Percentiles rank a stretch among this genome's conserved stretches.
phyloP scores from a whole-genome alignment of 2,888 invertebrate species.

The Drosophila recens region DNA sequence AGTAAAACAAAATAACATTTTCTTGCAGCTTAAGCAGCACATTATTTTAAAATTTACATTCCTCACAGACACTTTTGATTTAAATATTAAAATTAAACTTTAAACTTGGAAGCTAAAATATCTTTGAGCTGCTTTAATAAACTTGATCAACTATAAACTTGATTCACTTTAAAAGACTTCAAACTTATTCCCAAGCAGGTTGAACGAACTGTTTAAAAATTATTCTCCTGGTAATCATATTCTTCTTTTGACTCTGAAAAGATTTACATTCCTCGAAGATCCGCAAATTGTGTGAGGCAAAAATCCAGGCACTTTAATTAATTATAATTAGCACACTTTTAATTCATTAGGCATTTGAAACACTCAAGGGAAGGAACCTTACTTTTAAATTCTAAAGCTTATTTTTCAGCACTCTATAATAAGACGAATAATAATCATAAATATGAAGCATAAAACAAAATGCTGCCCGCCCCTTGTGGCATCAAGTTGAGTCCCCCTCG shows the following conservation, averaged over 20 bases:
- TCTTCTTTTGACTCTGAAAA: background rate
- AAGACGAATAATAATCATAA: slow-evolving; percentile 37
- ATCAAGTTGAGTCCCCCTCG: background rate
- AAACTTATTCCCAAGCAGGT: background rate
- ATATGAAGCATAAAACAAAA: slow-evolving; percentile 24
- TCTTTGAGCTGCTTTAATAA: too few relatives aligned
- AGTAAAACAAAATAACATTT: too few relatives aligned
- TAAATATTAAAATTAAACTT: too few relatives aligned
- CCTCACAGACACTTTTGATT: too few relatives aligned
- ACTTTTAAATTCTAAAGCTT: background rate
- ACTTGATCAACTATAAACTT: too few relatives aligned
- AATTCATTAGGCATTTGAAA: slow-evolving; percentile 20
- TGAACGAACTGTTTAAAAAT: background rate
- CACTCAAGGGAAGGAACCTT: background rate
- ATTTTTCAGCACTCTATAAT: slow-evolving; percentile 25
- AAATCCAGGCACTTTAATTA: slow-evolving; percentile 9
- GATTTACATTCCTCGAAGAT: background rate
- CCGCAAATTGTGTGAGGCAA: background rate
- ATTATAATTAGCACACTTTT: slow-evolving; percentile 19
- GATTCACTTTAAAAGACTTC: background rate
- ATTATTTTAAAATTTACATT: too few relatives aligned
- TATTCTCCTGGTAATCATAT: background rate
- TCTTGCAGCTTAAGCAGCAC: too few relatives aligned
- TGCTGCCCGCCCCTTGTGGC: slow-evolving; percentile 2
- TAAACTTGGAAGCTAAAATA: too few relatives aligned